Base-by-base conservation (phyloP, 2,888 invertebrate genomes). In the Hemicrepidius hirtus region DNA sequence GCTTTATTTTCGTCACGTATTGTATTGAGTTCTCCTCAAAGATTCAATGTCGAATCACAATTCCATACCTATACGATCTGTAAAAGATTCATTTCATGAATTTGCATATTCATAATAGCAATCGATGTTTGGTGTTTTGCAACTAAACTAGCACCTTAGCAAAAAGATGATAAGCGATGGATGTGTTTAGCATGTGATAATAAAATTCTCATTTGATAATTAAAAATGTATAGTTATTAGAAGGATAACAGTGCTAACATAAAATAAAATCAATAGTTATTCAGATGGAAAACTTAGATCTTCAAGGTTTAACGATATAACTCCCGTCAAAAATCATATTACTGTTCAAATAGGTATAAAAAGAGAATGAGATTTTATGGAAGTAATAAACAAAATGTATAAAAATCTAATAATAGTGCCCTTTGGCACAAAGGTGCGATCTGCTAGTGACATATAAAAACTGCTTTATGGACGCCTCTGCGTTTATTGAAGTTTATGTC, bases 1-100 rank as follows among this genome's bases (percentile, higher is more conserved):
- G 66, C 50, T 73, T 66, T 69, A 73, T 69, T 72, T 72, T 72
- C 46, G 63, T 68, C 72, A 72, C 68, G 67, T 72, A 68, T 68
- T 68, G 68, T 64, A 63, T 68, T 53, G 71, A 63, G 49, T 41
- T 53, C 37, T 55, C 13, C 62, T 67, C 44, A 53, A 66, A 66
- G 60, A 71, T 66, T 59, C 41, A 59, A 66, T 60, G 55, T 65
- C 57, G 35, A 20, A 64, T 65, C 55, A 64, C 55, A 70, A 70
- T 70, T 55, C 46, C 13, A 59, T 68, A n/a, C n/a, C n/a, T n/a
- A 68, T 60, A 55, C 40, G 35, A 49, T 28, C 49, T 40, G 16
- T 41, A 20, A 18, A 57, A 37, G 21, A 57, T 13, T 13, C 5
- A 16, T 28, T 55, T 18, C 35, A n/a, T 18, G 20, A 12, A 37